A percentile compares a stretch with the other conserved stretches of the same genome.
phyloP scores from a whole-genome alignment of 2,113 vertebrate genomes.

The Toxotes chatareus region DNA sequence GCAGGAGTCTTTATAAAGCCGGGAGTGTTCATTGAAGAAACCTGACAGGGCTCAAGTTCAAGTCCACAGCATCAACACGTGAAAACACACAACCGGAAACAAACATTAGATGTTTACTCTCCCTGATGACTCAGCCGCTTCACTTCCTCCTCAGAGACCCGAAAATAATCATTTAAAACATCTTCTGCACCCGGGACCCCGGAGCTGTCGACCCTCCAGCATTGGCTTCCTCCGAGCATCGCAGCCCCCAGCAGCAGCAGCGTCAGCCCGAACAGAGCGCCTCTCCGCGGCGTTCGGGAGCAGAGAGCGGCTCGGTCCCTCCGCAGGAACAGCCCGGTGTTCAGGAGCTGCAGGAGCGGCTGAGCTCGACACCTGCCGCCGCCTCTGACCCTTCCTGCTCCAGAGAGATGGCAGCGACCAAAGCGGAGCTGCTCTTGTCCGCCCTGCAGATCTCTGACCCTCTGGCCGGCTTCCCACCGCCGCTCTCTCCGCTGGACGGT shows the following conservation, averaged over 20 bases:
- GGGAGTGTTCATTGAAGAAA: constrained; percentile 76
- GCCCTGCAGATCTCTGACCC: constrained; percentile 92
- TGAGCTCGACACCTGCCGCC: constrained; percentile 8
- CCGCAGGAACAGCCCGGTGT: not conserved
- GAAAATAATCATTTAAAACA: not conserved
- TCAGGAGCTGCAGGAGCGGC: constrained; percentile 37
- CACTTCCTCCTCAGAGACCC: not conserved
- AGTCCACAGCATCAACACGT: constrained; percentile 14
- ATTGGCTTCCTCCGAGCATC: constrained; percentile 59
- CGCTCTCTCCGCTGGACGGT: constrained; percentile 92
- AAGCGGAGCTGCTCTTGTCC: constrained; percentile 93
- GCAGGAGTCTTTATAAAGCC: constrained; percentile 84
- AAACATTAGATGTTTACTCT: constrained; percentile 30
- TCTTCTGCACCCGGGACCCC: not conserved
- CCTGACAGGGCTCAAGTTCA: constrained; percentile 62
- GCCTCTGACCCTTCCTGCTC: not conserved
- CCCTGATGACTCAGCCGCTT: constrained; percentile 23
- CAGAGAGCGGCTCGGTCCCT: not conserved
- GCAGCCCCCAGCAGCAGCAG: constrained; percentile 40
- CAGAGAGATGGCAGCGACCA: constrained; percentile 89
- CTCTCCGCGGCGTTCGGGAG: constrained; percentile 2
- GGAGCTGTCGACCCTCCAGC: constrained; percentile 22
- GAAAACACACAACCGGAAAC: constrained; percentile 31
- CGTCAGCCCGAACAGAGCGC: constrained; percentile 38
- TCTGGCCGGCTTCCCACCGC: constrained; percentile 83